Conservation (phyloP, 2,797 vertebrate species). For the Botia kubotai region DNA sequence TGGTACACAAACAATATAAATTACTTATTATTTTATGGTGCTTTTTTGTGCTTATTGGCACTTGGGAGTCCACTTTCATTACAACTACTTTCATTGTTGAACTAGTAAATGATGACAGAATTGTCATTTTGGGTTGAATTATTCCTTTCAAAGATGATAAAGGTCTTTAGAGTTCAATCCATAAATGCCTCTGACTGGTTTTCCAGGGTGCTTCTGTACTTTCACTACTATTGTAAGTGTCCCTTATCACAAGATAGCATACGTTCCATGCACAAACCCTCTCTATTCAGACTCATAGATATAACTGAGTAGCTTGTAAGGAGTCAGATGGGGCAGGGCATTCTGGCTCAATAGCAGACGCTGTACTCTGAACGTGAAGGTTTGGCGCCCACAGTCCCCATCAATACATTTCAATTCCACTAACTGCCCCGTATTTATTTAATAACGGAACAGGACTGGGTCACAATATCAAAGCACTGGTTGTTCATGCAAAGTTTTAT, state of each 20-base stretch:
- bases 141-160: not conserved
- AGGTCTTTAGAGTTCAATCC: slow-evolving; percentile 4
- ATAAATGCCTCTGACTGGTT: not conserved
- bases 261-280: slow-evolving; percentile 91
- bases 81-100: not conserved
- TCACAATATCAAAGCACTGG: slow-evolving; percentile 77
- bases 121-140: not conserved
- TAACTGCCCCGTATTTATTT: slow-evolving; percentile 97
- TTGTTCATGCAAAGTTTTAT: slow-evolving; percentile 60
- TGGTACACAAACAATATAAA: too few relatives aligned
- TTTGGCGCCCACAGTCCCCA: slow-evolving; percentile 83
- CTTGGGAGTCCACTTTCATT: too few relatives aligned
- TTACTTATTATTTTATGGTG: too few relatives aligned
- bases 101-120: not conserved
- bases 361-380: slow-evolving; percentile 86
- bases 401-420: slow-evolving; percentile 98
- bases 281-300: slow-evolving; percentile 93
- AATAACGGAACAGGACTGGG: slow-evolving; percentile 76
- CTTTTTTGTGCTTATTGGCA: too few relatives aligned
- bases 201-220: not conserved
- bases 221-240: slow-evolving; percentile 82
- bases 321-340: slow-evolving; percentile 82
- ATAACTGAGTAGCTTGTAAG: slow-evolving; percentile 90
- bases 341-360: slow-evolving; percentile 83
- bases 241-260: slow-evolving; percentile 97